Percentiles rank a stretch among this genome's conserved stretches.
These are phyloP conservation scores for Glyphotaelius pellucidus DNA, from an alignment of 2,888 invertebrate species.

Conservation along the genomic window DNA sequence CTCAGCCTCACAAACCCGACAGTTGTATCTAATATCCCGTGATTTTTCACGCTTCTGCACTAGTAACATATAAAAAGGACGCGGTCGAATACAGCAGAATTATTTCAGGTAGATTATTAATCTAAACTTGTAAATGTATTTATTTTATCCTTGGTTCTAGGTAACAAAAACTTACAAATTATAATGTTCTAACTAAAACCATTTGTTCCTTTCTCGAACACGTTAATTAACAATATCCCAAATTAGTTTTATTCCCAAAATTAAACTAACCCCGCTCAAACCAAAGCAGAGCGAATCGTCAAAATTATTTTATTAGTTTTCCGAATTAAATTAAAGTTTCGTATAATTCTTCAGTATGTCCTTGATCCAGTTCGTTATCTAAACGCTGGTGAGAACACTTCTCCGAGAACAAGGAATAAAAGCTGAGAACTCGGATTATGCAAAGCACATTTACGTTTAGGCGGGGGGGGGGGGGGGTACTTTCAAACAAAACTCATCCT, in stretches of 20 bases:
- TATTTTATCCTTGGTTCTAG: not conserved
- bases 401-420: conserved; percentile 8
- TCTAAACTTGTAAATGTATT: too few species aligned
- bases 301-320: not conserved
- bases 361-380: conserved; percentile 21
- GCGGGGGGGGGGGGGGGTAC: not conserved
- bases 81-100: too few species aligned
- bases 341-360: conserved; percentile 10
- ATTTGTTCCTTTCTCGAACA: not conserved
- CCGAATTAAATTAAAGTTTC: conserved; percentile 12
- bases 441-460: not conserved
- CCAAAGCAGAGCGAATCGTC: not conserved
- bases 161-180: not conserved
- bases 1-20: too few species aligned
- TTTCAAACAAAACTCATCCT: not conserved
- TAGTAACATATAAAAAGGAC: too few species aligned
- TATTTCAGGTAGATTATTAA: too few species aligned
- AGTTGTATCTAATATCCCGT: too few species aligned
- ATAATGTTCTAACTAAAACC: not conserved
- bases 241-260: not conserved
- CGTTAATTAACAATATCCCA: not conserved
- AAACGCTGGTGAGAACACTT: conserved; percentile 10
- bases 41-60: too few species aligned
- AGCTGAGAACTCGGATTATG: not conserved
- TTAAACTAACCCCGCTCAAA: not conserved